phyloP scores from a whole-genome alignment of 1,140 invertebrate genomes.

The Daktulosphaira vitifoliae region DNA sequence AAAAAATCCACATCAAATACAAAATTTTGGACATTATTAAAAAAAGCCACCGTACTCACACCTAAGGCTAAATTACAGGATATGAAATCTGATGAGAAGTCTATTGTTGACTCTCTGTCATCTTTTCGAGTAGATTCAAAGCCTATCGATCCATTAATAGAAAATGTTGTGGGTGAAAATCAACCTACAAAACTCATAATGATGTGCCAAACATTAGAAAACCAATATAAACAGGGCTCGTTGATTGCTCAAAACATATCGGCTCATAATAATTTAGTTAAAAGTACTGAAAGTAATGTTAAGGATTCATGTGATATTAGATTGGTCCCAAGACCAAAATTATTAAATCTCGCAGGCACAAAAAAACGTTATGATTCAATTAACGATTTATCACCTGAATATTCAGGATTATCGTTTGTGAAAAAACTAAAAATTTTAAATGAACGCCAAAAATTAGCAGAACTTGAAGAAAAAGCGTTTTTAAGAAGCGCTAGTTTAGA shows the following conservation, averaged over 20 bases:
- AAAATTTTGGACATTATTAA: constrained; percentile 45
- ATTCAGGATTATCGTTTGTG: constrained; percentile 74
- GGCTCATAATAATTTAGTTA: constrained; percentile 9
- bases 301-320: constrained; percentile 29
- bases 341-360: not conserved
- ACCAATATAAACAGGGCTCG: constrained; percentile 24
- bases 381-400: constrained; percentile 78
- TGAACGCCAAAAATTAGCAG: constrained; percentile 73
- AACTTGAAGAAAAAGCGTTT: constrained; percentile 63
- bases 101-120: not conserved
- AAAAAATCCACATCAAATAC: constrained; percentile 35
- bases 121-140: not conserved
- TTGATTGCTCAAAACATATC: constrained; percentile 32
- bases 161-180: not conserved
- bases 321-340: constrained; percentile 11
- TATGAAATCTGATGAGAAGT: not conserved
- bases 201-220: constrained; percentile 29
- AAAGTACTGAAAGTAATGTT: constrained; percentile 20
- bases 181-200: not conserved
- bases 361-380: constrained; percentile 57
- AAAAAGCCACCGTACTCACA: constrained; percentile 42
- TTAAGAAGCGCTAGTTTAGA: constrained; percentile 69
- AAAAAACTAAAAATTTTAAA: constrained; percentile 81
- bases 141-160: not conserved
- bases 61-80: constrained; percentile 13